These are phyloP conservation scores for Petroica traversi DNA, from an alignment of 2,113 vertebrate genomes.

Conservation along the genomic window DNA sequence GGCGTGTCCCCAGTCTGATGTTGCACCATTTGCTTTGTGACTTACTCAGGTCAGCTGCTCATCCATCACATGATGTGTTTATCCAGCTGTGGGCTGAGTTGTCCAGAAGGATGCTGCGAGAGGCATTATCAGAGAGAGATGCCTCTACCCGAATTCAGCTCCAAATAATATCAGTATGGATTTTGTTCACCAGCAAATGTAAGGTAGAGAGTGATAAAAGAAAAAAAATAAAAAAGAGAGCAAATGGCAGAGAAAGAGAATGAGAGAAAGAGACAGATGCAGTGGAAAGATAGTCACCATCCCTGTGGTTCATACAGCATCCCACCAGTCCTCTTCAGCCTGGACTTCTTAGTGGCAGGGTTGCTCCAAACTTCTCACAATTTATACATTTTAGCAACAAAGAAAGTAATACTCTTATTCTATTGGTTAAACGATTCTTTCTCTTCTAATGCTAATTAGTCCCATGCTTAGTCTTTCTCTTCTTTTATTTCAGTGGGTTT, in stretches of 20 bases:
- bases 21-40: background rate
- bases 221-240: background rate
- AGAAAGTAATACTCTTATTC: background rate
- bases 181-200: background rate
- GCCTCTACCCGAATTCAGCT: background rate
- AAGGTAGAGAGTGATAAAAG: background rate
- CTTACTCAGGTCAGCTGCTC: background rate
- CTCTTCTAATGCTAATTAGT: background rate
- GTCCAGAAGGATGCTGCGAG: background rate
- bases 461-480: background rate
- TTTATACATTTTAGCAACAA: background rate
- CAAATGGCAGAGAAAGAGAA: background rate
- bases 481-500: background rate
- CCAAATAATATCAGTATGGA: background rate
- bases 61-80: background rate
- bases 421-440: background rate
- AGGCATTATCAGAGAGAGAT: too few relatives aligned
- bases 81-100: background rate
- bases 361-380: background rate
- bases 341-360: background rate
- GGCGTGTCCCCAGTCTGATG: background rate
- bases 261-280: background rate
- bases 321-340: rapidly evolving
- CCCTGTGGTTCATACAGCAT: background rate
- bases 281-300: background rate